These are phyloP conservation scores for Rhogogaster chlorosoma DNA, from an alignment of 2,888 invertebrate species.

Conservation along the genomic window DNA sequence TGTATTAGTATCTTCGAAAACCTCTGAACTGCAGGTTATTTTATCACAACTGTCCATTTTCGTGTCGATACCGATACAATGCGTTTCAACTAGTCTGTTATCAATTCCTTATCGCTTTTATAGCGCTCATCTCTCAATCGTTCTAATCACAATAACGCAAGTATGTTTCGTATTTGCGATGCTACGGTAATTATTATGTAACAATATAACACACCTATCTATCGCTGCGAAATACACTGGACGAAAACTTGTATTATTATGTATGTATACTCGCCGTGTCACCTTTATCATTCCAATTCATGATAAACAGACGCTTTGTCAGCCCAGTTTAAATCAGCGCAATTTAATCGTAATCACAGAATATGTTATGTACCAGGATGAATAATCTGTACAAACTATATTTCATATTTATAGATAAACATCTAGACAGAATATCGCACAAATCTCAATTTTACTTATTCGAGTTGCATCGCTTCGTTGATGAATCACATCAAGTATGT, in stretches of 20 bases:
- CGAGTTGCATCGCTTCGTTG: not conserved
- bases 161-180: not conserved
- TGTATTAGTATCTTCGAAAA: not conserved
- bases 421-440: not conserved
- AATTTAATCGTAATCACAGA: not conserved
- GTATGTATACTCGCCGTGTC: not conserved
- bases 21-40: not conserved
- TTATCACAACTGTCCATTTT: not conserved
- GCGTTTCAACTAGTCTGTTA: not conserved
- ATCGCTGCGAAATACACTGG: not conserved
- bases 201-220: not conserved
- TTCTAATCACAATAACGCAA: not conserved
- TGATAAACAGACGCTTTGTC: not conserved
- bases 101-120: conserved; percentile 5
- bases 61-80: not conserved
- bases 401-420: not conserved
- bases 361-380: not conserved
- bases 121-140: conserved; percentile 4
- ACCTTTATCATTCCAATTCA: not conserved
- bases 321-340: not conserved
- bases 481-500: not conserved
- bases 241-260: not conserved
- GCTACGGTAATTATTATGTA: not conserved
- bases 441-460: too few relatives aligned
- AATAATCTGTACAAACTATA: not conserved